phyloP scores from a whole-genome alignment of 2,888 invertebrate species.

The Nysson spinosus region DNA sequence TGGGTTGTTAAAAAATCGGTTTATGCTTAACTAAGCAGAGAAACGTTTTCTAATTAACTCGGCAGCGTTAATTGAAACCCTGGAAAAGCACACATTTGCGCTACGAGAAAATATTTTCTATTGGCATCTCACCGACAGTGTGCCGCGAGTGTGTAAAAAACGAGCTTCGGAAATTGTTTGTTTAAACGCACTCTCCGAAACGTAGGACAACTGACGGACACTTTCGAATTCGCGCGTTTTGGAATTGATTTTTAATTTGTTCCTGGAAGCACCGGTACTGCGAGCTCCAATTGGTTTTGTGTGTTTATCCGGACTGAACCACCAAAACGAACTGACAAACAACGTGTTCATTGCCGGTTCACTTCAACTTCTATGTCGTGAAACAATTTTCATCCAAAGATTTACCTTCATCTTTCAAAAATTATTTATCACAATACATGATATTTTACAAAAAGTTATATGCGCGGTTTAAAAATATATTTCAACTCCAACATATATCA shows the following conservation, averaged over 20 bases:
- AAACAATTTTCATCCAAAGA: conserved; percentile 51
- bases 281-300: conserved; percentile 45
- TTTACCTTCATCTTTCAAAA: conserved; percentile 32
- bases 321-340: conserved; percentile 58
- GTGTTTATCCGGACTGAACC: conserved; percentile 69
- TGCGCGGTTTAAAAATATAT: too few species aligned
- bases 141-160: neutral
- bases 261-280: conserved; percentile 21
- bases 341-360: conserved; percentile 50
- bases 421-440: too few species aligned
- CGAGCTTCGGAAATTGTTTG: neutral
- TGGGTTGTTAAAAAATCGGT: neutral
- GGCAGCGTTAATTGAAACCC: neutral
- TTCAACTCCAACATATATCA: too few species aligned
- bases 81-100: neutral
- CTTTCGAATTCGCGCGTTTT: conserved; percentile 31
- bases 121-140: neutral
- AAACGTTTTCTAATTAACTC: conserved; percentile 24
- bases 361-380: conserved; percentile 36
- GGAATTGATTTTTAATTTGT: conserved; percentile 72
- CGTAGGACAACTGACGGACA: conserved; percentile 21
- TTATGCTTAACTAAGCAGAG: neutral
- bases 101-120: conserved; percentile 2
- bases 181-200: neutral
- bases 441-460: too few species aligned